These are phyloP conservation scores for Tetramorium alpestre DNA, from an alignment of 1,140 invertebrate genomes.

Conservation along the genomic window DNA sequence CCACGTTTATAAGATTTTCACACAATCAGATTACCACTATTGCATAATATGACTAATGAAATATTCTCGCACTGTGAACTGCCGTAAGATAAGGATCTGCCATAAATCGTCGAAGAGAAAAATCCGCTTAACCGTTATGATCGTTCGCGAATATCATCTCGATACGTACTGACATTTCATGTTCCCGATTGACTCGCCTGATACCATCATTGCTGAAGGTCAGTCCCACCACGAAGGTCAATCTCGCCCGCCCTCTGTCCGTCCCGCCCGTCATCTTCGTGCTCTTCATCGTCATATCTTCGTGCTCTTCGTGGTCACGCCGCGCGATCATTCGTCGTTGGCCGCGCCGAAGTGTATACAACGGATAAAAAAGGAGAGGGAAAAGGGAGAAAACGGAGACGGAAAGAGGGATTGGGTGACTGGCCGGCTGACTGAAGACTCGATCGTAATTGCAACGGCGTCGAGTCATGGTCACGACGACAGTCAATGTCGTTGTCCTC, in stretches of 20 bases:
- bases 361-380: not conserved
- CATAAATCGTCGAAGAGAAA: constrained; percentile 52
- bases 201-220: constrained; percentile 62
- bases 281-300: constrained; percentile 58
- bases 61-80: constrained; percentile 39
- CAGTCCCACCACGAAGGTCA: constrained; percentile 59
- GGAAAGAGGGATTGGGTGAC: constrained; percentile 45
- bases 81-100: constrained; percentile 48
- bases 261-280: constrained; percentile 51
- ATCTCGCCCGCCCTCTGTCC: constrained; percentile 37
- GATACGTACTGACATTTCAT: constrained; percentile 59
- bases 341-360: constrained; percentile 26
- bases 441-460: constrained; percentile 71
- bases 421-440: constrained; percentile 52
- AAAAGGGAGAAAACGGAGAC: constrained; percentile 30
- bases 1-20: not conserved
- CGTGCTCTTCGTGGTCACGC: constrained; percentile 43
- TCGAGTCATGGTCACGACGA: constrained; percentile 71
- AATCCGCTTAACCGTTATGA: constrained; percentile 49
- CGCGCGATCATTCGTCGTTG: constrained; percentile 55
- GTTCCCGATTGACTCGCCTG: constrained; percentile 54
- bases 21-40: constrained; percentile 24
- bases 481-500: constrained; percentile 67
- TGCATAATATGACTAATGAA: constrained; percentile 59
- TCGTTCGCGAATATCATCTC: constrained; percentile 58